Conservation (phyloP, 2,797 vertebrate species). For the Toxotes lorentzi region DNA sequence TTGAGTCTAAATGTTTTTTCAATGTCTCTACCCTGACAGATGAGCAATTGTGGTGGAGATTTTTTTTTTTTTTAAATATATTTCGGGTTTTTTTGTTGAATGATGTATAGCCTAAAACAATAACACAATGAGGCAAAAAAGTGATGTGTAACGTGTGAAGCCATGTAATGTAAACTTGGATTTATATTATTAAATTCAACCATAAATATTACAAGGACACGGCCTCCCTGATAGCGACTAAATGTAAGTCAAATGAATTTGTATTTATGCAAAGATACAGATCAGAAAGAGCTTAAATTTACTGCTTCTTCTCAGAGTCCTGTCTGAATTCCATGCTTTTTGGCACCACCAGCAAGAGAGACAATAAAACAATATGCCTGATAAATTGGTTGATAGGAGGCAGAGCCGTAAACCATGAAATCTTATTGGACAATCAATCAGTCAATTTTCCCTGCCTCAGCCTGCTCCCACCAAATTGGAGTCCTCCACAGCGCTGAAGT, state of each 20-base stretch:
- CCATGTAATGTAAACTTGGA: background rate
- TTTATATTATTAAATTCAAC: background rate
- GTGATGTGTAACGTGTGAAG: too few relatives aligned
- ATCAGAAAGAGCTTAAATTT: conserved; percentile 13
- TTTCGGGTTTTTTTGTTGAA: too few relatives aligned
- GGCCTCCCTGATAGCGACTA: background rate
- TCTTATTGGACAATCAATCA: conserved; percentile 74
- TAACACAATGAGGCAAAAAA: too few relatives aligned
- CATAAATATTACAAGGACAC: background rate
- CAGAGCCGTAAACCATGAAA: conserved; percentile 56
- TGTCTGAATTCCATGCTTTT: conserved; percentile 6
- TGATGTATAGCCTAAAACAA: too few relatives aligned
- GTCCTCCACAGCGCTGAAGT: conserved; percentile 44
- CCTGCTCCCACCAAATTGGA: conserved; percentile 40
- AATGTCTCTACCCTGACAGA: too few relatives aligned
- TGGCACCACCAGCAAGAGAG: conserved; percentile 18
- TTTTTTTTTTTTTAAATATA: too few relatives aligned
- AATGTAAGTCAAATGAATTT: background rate
- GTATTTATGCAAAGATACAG: too few relatives aligned
- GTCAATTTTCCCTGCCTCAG: conserved; percentile 54
- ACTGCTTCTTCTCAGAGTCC: conserved; percentile 2
- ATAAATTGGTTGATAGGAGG: conserved; percentile 44
- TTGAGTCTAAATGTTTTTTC: too few relatives aligned
- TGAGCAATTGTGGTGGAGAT: too few relatives aligned
- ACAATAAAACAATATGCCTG: conserved; percentile 35